phyloP scores from a whole-genome alignment of 1,140 invertebrate genomes.

The Phthorimaea operculella region DNA sequence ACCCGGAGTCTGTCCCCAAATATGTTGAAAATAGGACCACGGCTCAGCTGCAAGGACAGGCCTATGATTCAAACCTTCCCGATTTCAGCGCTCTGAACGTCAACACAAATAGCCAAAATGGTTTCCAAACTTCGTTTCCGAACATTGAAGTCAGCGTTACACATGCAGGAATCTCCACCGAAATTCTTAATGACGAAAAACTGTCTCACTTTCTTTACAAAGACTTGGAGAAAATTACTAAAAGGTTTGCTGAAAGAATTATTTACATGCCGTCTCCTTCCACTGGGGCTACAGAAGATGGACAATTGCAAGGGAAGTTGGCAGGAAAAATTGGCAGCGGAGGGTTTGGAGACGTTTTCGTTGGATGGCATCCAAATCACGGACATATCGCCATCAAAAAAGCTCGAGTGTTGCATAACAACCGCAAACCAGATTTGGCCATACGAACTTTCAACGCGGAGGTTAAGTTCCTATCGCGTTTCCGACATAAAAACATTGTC shows the following conservation, averaged over 20 bases:
- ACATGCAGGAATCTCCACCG: conserved; percentile 31
- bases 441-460: conserved; percentile 75
- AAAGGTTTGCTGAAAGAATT: conserved; percentile 39
- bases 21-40: conserved; percentile 15
- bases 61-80: conserved; percentile 20
- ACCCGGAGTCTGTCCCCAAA: conserved; percentile 7
- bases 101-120: background rate
- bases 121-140: conserved; percentile 31
- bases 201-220: conserved; percentile 44
- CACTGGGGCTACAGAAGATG: too few species aligned
- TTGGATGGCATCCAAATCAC: conserved; percentile 61
- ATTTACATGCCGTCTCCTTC: conserved; percentile 15
- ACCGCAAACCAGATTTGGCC: conserved; percentile 54
- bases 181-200: conserved; percentile 41
- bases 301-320: conserved; percentile 12
- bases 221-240: conserved; percentile 42
- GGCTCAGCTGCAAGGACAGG: conserved; percentile 11
- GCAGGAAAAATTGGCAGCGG: conserved; percentile 72
- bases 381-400: conserved; percentile 73
- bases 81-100: conserved; percentile 21
- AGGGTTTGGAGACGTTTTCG: conserved; percentile 77
- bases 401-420: conserved; percentile 52
- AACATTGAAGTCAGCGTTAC: conserved; percentile 25
- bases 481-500: conserved; percentile 75
- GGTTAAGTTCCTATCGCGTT: conserved; percentile 70